Evolutionary conservation across 2,888 invertebrate species (phyloP).

Genomic region (Polylopha cassiicola): DNA sequence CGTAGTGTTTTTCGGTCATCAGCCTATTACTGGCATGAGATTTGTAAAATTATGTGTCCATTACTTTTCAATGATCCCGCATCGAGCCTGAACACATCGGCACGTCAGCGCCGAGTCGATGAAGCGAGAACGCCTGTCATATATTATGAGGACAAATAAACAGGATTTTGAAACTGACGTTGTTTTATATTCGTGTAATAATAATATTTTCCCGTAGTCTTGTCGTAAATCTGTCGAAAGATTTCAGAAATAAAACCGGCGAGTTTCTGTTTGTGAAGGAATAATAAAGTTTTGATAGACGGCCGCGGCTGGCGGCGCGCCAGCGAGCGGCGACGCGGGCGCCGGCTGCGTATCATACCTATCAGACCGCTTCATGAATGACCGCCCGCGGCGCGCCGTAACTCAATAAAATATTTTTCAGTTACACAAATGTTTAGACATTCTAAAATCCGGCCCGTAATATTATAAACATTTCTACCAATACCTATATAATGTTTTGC

Average conservation of each 20-base stretch:
- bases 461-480: no score
- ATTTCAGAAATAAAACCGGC: slow-evolving; percentile 32
- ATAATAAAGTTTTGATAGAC: slow-evolving; percentile 29
- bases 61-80: no score
- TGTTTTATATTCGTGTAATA: slow-evolving; percentile 12
- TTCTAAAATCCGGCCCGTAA: slow-evolving; percentile 1
- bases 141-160: slow-evolving; percentile 15
- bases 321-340: slow-evolving; percentile 11
- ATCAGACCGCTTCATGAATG: no score
- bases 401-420: slow-evolving; percentile 6
- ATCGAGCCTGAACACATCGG: no score
- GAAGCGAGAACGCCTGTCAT: no score
- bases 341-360: no score
- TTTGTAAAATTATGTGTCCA: no score
- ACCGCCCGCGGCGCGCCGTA: neutral
- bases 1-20: neutral
- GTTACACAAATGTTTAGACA: slow-evolving; percentile 9
- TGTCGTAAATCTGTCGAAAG: slow-evolving; percentile 30
- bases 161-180: slow-evolving; percentile 1
- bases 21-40: no score
- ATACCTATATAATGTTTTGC: no score
- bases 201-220: slow-evolving; percentile 18
- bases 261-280: slow-evolving; percentile 19
- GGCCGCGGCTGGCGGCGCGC: slow-evolving; percentile 11
- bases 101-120: no score